Conservation (phyloP, 2,113 vertebrate species). For the Symphodus melops region DNA sequence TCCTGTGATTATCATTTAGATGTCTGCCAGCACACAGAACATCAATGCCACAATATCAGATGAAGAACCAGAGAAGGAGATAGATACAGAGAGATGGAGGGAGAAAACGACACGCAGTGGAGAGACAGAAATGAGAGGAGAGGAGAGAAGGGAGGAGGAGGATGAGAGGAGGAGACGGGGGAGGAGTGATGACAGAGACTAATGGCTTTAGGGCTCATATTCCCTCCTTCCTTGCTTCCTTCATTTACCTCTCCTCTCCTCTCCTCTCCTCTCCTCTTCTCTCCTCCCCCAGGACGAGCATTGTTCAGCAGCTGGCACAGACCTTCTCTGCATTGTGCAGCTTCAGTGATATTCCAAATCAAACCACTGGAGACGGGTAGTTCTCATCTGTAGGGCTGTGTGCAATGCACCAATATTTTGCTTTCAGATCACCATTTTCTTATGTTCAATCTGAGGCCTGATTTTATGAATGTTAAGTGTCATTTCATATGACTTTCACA, state of each 20-base stretch:
- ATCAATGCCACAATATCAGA: slow-evolving; percentile 35
- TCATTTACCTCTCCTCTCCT: slow-evolving; percentile 39
- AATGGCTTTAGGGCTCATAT: slow-evolving; percentile 64
- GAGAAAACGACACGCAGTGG: slow-evolving; percentile 10
- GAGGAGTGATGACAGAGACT: slow-evolving; percentile 70
- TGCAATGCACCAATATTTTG: slow-evolving; percentile 56
- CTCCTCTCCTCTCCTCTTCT: slow-evolving; percentile 20
- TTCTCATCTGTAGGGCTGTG: slow-evolving; percentile 31
- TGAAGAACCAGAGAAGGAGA: slow-evolving; percentile 16
- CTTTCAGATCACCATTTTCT: background rate
- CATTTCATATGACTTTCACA: too few species aligned
- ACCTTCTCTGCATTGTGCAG: slow-evolving; percentile 58
- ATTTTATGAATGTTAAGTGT: too few species aligned
- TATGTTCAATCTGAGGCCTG: too few species aligned
- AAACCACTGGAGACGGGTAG: slow-evolving; percentile 42
- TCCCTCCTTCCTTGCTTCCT: slow-evolving; percentile 29
- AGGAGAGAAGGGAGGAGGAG: slow-evolving; percentile 21
- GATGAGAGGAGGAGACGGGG: slow-evolving; percentile 31
- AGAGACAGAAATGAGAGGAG: slow-evolving; percentile 7
- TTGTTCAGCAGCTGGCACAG: slow-evolving; percentile 66
- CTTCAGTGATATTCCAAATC: slow-evolving; percentile 26
- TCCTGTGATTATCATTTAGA: slow-evolving; percentile 28
- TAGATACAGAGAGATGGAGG: background rate
- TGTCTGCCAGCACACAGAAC: slow-evolving; percentile 45
- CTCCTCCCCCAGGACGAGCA: slow-evolving; percentile 52